Evolutionary conservation across 2,888 invertebrate species (phyloP).

Genomic region (Apotomis betuletana): DNA sequence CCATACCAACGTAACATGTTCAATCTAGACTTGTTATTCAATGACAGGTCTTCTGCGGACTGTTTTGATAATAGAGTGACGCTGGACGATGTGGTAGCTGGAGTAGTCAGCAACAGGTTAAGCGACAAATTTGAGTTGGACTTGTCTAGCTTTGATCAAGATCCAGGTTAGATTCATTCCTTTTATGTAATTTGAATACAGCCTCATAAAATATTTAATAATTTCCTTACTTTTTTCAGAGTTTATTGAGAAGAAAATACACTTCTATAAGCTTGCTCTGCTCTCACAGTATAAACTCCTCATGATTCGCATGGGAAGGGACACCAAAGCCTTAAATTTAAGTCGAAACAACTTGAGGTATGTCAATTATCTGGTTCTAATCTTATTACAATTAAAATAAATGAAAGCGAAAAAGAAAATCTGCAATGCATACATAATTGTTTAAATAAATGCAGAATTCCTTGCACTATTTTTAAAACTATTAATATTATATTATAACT

Average conservation of each 20-base stretch:
- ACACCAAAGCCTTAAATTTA: slow-evolving; percentile 68
- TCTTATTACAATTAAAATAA: too few species aligned
- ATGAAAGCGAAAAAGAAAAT: too few species aligned
- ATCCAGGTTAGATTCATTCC: slow-evolving; percentile 59
- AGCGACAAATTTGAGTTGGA: slow-evolving; percentile 65
- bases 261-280: slow-evolving; percentile 67
- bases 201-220: too few species aligned
- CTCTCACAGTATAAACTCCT: slow-evolving; percentile 68
- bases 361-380: slow-evolving; percentile 7
- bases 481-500: too few species aligned
- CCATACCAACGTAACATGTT: slow-evolving; percentile 67
- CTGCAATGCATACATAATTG: too few species aligned
- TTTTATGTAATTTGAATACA: background rate
- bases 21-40: slow-evolving; percentile 68
- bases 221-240: slow-evolving; percentile 58
- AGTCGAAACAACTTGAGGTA: slow-evolving; percentile 73
- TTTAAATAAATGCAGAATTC: too few species aligned
- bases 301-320: slow-evolving; percentile 74
- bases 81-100: slow-evolving; percentile 64
- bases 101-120: slow-evolving; percentile 64
- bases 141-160: slow-evolving; percentile 68
- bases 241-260: slow-evolving; percentile 63
- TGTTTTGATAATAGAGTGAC: slow-evolving; percentile 61
- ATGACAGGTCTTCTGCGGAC: slow-evolving; percentile 66
- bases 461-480: too few species aligned